Evolutionary conservation across 2,113 vertebrate species (phyloP).

Genomic region (Atherinomorus stipes): DNA sequence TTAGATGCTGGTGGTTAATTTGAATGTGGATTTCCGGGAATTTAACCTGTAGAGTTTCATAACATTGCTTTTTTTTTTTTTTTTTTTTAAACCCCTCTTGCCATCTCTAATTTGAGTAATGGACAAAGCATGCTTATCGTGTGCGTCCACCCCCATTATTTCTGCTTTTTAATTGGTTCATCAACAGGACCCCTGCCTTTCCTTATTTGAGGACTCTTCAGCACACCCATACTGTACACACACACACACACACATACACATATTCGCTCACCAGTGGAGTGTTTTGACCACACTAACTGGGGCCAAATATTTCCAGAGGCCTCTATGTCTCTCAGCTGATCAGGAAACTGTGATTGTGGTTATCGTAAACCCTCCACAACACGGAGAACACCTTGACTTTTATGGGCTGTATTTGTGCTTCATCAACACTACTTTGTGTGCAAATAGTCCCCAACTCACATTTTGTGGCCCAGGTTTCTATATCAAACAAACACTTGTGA

Average conservation of each 20-base stretch:
- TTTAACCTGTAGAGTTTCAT: conserved; percentile 13
- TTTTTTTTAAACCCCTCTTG: conserved; percentile 58
- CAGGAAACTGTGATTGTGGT: conserved; percentile 68
- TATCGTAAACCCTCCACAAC: conserved; percentile 79
- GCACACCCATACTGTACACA: conserved; percentile 47
- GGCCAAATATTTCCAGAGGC: conserved; percentile 62
- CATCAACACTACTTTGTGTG: conserved; percentile 45
- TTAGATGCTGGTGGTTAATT: background rate
- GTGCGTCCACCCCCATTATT: conserved; percentile 64
- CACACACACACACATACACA: conserved; percentile 25
- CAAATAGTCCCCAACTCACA: conserved; percentile 54
- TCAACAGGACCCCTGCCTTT: conserved; percentile 72
- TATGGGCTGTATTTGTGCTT: conserved; percentile 68
- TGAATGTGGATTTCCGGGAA: conserved; percentile 24
- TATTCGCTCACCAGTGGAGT: conserved; percentile 20
- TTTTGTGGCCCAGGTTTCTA: conserved; percentile 55
- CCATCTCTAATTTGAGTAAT: conserved; percentile 69
- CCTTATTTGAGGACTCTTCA: conserved; percentile 58
- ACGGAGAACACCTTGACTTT: conserved; percentile 78
- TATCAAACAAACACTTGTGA: conserved; percentile 4
- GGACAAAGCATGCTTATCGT: conserved; percentile 54
- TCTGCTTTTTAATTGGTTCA: conserved; percentile 74
- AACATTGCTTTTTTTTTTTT: conserved; percentile 24
- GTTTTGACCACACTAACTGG: conserved; percentile 45
- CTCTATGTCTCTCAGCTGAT: conserved; percentile 52